Evolutionary conservation across 2,888 invertebrate genomes (phyloP), one percentile per base, ranked within the genome.

Genomic region (Globia sparganii): DNA sequence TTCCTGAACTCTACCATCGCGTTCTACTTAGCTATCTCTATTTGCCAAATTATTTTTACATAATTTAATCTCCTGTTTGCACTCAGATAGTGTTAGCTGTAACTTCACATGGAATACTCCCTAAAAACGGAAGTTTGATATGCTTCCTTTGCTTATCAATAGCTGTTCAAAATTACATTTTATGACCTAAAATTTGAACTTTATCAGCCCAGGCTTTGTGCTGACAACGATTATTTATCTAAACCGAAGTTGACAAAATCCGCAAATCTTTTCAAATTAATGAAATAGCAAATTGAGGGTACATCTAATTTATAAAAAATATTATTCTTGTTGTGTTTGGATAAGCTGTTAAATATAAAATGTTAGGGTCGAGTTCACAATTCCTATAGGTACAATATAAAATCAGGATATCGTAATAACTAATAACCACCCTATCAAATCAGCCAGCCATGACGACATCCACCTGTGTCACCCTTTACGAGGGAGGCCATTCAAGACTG

Each of bases 61-160:
- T 68, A 59, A 53, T 37, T 43, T 71, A 62, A 80, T 77, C 68
- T 58, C 13, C 15, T 86, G 59, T 86, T 84, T 84, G 46, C 43
- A 46, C 11, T 34, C n/a, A 64, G 77, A 88, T 87, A 87, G 72
- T 59, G 56, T 78, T 71, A 40, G 68, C 75, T 68, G 58, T 72
- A 61, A 66, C 43, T 65, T 72, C 67, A 75, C 43, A 68, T 58
- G 31, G 21, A 75, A 25, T 59, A 31, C 53, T 74, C 74, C 58
- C 64, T 71, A 64, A 66, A 82, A 87, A 81, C 87, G 88, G 87
- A 88, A 83, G 88, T 87, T 64, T 58, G 13, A 77, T 75, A 77
- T 81, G 65, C 77, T 84, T 78, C 76, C 72, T 28, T 25, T 49
- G 65, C 65, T 89, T 86, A 87, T 89, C 84, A 71, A 67, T 72